phyloP scores from a whole-genome alignment of 2,113 vertebrate genomes.

The Callithrix jacchus region DNA sequence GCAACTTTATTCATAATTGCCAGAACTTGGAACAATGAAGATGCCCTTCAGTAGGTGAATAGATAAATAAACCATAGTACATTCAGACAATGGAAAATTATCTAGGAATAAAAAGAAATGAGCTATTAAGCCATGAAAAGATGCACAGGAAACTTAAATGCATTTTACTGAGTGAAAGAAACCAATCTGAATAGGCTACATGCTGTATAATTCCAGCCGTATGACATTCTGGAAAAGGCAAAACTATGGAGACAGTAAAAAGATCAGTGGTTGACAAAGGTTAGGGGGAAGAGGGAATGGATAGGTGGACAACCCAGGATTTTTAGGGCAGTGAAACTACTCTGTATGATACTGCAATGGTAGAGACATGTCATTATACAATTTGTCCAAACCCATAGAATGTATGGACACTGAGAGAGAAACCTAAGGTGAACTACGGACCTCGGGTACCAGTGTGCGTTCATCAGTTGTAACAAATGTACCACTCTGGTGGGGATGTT shows the following conservation, averaged over 20 bases:
- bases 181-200: neutral
- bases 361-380: neutral
- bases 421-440: neutral
- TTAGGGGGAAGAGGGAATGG: neutral
- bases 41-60: neutral
- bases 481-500: neutral
- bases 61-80: neutral
- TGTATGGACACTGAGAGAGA: neutral
- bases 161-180: neutral
- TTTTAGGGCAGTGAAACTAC: neutral
- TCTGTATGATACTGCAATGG: neutral
- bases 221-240: neutral
- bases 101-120: neutral
- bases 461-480: neutral
- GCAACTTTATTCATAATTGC: neutral
- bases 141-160: neutral
- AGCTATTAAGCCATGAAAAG: neutral
- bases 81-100: neutral
- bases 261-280: neutral
- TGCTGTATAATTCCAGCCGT: neutral
- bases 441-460: neutral
- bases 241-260: neutral
- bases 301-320: neutral
- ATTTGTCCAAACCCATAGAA: neutral
- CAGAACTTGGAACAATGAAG: neutral